Evolutionary conservation across 1,140 invertebrate genomes (phyloP), one percentile per base, ranked within the genome.

Genomic region (Trichonephila clavipes): DNA sequence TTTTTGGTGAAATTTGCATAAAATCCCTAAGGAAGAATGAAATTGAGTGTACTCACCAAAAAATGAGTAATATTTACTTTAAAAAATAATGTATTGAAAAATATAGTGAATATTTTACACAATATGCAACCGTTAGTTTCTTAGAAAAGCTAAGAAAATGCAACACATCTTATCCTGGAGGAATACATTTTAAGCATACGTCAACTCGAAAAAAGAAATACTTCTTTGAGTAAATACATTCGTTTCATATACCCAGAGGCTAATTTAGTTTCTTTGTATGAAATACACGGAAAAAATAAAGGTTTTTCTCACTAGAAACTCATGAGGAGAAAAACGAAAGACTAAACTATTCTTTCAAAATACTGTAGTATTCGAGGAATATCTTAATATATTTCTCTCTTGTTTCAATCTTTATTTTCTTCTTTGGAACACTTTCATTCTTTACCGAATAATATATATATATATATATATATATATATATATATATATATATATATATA

Each of bases 301-400:
- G 28, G 7, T 77, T 19, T 7, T 28, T 24, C 34, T 19, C 72
- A 34, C 72, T 34, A 6, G 6, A 77, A 34, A 58, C 19, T 58
- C 40, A 40, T 58, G 82, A 58, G 10, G 18, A 12, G 5, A 59
- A 19, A 58, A 24, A 10, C 51, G 58, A 83, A 83, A 83, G 28
- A 59, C 40, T 83, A 58, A 83, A 59, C 51, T 58, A 44, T 44
- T 83, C 21, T 83, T 83, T 83, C 82, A 58, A 59, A 83, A n/a
- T 59, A 16, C 82, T 51, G 19, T 51, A 16, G 19, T n/a, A 18
- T 44, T 14, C 3, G 10, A 77, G 18, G 34, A 77, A 34, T 18
- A 14, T 40, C 28, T 34, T 77, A 77, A 77, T 77, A 40, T 40
- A 40, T 34, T 77, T 77, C n/a, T 24, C 24, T 19, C 24, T 72